Evolutionary conservation across 2,113 vertebrate genomes (phyloP).

Genomic region (Ochotona curzoniae): DNA sequence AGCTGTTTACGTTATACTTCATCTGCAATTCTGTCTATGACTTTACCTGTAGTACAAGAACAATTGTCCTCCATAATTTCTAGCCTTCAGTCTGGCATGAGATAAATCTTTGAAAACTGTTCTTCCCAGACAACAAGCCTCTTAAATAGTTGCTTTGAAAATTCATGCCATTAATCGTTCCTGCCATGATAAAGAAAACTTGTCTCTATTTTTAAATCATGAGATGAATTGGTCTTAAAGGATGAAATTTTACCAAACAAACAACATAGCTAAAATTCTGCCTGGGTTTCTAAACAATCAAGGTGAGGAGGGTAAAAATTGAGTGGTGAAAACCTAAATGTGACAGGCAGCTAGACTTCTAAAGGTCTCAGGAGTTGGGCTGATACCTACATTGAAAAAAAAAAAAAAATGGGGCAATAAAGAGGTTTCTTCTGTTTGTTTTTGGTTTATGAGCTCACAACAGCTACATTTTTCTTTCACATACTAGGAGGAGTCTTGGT

Average conservation of each 20-base stretch:
- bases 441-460: background rate
- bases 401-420: background rate
- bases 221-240: slow-evolving; percentile 49
- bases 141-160: slow-evolving; percentile 60
- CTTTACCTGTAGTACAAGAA: slow-evolving; percentile 22
- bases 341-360: background rate
- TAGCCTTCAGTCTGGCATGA: background rate
- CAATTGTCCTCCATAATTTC: slow-evolving; percentile 50
- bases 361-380: slow-evolving; percentile 10
- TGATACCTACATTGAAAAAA: background rate
- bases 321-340: slow-evolving; percentile 29
- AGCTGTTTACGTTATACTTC: background rate
- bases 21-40: background rate
- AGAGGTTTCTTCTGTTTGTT: background rate
- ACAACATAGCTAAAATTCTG: slow-evolving; percentile 55
- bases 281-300: slow-evolving; percentile 52
- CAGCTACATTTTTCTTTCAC: background rate
- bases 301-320: slow-evolving; percentile 34
- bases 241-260: slow-evolving; percentile 62
- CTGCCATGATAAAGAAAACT: slow-evolving; percentile 47
- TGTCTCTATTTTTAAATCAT: background rate
- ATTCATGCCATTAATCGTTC: slow-evolving; percentile 56
- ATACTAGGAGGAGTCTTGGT: background rate
- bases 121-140: slow-evolving; percentile 45
- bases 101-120: slow-evolving; percentile 56